Evolutionary conservation across 1,140 invertebrate genomes (phyloP), one percentile per base, ranked within the genome.

Genomic region (Archivesica marissinica): DNA sequence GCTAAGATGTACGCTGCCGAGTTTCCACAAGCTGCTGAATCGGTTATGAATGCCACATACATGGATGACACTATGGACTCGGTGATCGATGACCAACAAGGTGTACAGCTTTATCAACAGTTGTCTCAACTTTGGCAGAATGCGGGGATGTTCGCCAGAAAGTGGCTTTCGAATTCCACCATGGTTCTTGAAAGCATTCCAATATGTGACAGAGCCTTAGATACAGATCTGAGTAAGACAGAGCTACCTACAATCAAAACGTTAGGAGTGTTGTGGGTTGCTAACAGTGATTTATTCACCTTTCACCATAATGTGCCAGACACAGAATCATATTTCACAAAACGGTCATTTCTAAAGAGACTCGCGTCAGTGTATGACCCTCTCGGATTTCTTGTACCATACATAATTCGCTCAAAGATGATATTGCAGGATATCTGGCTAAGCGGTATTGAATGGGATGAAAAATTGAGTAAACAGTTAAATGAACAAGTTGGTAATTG

Each of bases 1-100:
- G 68, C 47, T 17, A 76, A 44, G 38, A 41, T 11, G 23, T 56
- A 76, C 33, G 2, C 15, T 23, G 0, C 11, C 23, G 39, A 61
- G 15, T 78, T 41, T 38, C 79, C 86, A 7, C 15, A 30, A 30
- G 79, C 72, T 1, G 47, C 50, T 50, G 80, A 82, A 83, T 66
- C 79, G 25, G 72, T 87, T 3, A 39, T 77, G 13, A 82, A 83
- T 52, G 44, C 80, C 0, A 86, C 78, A 1, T 86, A 86, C 74
- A 83, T 83, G 80, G 78, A 86, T 56, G 85, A 83, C 23, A 83
- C 68, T n/a, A 75, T 83, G 52, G 74, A 83, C 47, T 87, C 80
- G 20, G 80, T 82, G 20, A 25, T 54, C 23, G 74, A 9, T 28
- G 86, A 78, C 15, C 23, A 56, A 50, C 41, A 82, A 38, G 74